These are phyloP conservation scores for Eulimnadia texana DNA, from an alignment of 1,140 invertebrate genomes.

Conservation along the genomic window DNA sequence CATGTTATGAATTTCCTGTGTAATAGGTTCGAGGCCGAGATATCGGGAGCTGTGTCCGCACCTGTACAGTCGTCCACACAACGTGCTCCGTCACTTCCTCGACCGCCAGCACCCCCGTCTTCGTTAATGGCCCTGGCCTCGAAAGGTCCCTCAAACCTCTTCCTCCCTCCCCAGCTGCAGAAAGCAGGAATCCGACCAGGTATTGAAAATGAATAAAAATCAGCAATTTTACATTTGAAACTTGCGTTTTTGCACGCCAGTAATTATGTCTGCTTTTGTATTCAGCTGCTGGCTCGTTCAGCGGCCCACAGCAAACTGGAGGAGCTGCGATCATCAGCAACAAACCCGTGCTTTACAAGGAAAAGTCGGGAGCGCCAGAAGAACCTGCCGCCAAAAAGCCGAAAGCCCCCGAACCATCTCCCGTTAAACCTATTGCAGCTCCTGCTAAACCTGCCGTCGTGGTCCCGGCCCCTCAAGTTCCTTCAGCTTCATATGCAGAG, in stretches of 20 bases:
- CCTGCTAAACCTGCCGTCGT: constrained; percentile 17
- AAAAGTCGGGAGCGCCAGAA: constrained; percentile 37
- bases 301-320: constrained; percentile 23
- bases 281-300: constrained; percentile 17
- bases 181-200: constrained; percentile 21
- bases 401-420: constrained; percentile 19
- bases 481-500: constrained; percentile 14
- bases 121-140: constrained; percentile 46
- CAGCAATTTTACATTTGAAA: no score
- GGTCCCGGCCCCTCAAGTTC: constrained; percentile 14
- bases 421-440: constrained; percentile 20
- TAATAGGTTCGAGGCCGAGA: constrained; percentile 72
- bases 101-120: constrained; percentile 42
- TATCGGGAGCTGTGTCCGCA: constrained; percentile 42
- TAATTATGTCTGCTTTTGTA: constrained; percentile 16
- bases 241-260: no score
- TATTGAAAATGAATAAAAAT: constrained; percentile 43
- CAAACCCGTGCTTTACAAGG: constrained; percentile 23
- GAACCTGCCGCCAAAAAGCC: constrained; percentile 25
- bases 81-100: constrained; percentile 8
- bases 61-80: constrained; percentile 31
- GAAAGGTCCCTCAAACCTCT: constrained; percentile 29
- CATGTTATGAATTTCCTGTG: constrained; percentile 19
- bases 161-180: background rate
- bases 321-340: constrained; percentile 26